These are phyloP conservation scores for Eretmocerus hayati DNA, from an alignment of 2,888 invertebrate species.

Conservation along the genomic window DNA sequence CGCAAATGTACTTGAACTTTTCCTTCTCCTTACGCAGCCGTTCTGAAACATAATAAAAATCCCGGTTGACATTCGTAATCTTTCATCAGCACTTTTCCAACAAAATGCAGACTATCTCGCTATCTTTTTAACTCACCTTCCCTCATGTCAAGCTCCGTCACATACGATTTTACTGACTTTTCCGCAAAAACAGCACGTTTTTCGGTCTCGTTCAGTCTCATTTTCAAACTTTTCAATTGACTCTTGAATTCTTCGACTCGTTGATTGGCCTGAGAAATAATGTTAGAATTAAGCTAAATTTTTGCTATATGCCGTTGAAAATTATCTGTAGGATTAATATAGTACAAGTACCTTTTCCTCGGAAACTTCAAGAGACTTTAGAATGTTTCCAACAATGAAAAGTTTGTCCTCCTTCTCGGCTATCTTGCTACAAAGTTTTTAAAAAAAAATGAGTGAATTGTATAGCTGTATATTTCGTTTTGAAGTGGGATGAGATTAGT, in stretches of 20 bases:
- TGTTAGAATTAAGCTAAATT: not conserved
- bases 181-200: slow-evolving; percentile 65
- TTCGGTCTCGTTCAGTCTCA: slow-evolving; percentile 46
- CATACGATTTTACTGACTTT: slow-evolving; percentile 62
- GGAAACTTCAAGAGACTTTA: slow-evolving; percentile 63
- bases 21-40: slow-evolving; percentile 75
- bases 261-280: slow-evolving; percentile 51
- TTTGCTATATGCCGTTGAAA: not conserved
- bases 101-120: not conserved
- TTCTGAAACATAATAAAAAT: slow-evolving; percentile 57
- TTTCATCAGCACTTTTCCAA: not conserved
- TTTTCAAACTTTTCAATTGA: slow-evolving; percentile 42
- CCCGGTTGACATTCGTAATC: not conserved
- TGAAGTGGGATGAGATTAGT: no score
- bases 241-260: slow-evolving; percentile 57
- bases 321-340: no score
- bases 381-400: slow-evolving; percentile 63
- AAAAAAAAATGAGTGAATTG: no score
- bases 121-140: slow-evolving; percentile 50
- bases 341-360: slow-evolving; percentile 54
- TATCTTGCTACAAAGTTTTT: slow-evolving; percentile 50
- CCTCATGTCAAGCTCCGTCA: slow-evolving; percentile 65
- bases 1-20: slow-evolving; percentile 70
- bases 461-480: no score
- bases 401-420: slow-evolving; percentile 64